These are phyloP conservation scores for Diarsia brunnea DNA, from an alignment of 2,888 invertebrate genomes.

Conservation along the genomic window DNA sequence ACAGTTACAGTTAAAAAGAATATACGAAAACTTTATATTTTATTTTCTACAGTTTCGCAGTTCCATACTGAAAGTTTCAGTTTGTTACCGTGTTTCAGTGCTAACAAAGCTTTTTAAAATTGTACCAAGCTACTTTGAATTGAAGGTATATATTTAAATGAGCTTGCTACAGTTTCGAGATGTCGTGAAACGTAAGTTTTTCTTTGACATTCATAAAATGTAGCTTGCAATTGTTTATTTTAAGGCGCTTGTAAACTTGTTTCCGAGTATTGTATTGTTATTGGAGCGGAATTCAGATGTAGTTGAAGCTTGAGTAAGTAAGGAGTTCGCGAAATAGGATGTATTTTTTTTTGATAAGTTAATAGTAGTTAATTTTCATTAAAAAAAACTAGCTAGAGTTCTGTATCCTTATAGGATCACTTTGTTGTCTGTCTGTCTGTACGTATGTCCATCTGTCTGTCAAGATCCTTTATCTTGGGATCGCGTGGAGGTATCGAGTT, in stretches of 20 bases:
- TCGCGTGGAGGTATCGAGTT: too few species aligned
- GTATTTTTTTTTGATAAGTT: too few species aligned
- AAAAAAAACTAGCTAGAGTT: too few species aligned
- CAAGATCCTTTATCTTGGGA: too few species aligned
- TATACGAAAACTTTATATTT: conserved; percentile 25
- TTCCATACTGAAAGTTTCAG: conserved; percentile 40
- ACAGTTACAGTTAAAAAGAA: conserved; percentile 43
- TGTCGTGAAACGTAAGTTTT: conserved; percentile 41
- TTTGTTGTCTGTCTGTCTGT: too few species aligned
- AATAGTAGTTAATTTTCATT: too few species aligned
- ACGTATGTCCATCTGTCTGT: too few species aligned
- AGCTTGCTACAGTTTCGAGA: conserved; percentile 35
- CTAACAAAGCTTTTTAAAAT: conserved; percentile 56
- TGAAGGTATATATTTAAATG: conserved; percentile 46
- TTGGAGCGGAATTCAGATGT: not conserved
- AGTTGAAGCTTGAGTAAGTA: not conserved
- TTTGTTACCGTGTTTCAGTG: conserved; percentile 25
- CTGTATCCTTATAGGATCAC: too few species aligned
- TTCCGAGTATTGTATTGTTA: conserved; percentile 13
- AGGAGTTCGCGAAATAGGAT: not conserved
- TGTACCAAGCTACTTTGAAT: conserved; percentile 39
- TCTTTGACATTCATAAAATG: conserved; percentile 34
- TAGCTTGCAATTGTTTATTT: conserved; percentile 42
- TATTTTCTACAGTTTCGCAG: conserved; percentile 29
- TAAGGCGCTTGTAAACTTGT: conserved; percentile 7